A percentile compares a stretch with the other conserved stretches of the same genome.
phyloP scores from a whole-genome alignment of 92 coral and sea anemone species.

The Porites evermanni region DNA sequence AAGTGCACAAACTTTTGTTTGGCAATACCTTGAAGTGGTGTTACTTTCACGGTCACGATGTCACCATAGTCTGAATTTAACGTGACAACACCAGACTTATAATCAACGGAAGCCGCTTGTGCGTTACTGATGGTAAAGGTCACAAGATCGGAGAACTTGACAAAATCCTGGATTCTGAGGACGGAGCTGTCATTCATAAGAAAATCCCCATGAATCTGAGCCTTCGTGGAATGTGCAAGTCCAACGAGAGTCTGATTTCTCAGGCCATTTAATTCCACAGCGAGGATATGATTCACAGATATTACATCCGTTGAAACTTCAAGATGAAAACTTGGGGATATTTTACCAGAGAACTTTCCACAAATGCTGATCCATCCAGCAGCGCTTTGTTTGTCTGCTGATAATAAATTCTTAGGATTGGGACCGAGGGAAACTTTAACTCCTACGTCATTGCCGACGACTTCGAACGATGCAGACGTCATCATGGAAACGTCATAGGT shows the following conservation, averaged over 20 bases:
- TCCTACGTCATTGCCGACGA: slow-evolving; percentile 54
- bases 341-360: slow-evolving; percentile 54
- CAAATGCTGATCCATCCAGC: slow-evolving; percentile 53
- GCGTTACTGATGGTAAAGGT: slow-evolving; percentile 27
- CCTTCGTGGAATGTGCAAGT: slow-evolving; percentile 36
- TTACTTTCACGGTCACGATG: slow-evolving; percentile 54
- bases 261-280: slow-evolving; percentile 53
- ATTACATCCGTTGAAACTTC: slow-evolving; percentile 47
- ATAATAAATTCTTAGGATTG: slow-evolving; percentile 39
- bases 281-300: slow-evolving; percentile 35
- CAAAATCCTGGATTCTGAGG: slow-evolving; percentile 55
- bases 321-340: slow-evolving; percentile 43
- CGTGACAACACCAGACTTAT: slow-evolving; percentile 54
- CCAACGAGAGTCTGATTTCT: slow-evolving; percentile 65
- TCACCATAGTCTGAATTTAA: slow-evolving; percentile 53
- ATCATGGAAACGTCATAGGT: slow-evolving; percentile 56
- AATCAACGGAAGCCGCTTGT: slow-evolving; percentile 42
- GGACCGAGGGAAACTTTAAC: slow-evolving; percentile 56
- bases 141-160: slow-evolving; percentile 51
- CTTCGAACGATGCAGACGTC: slow-evolving; percentile 56
- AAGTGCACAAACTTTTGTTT: slow-evolving; percentile 37
- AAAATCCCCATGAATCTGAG: slow-evolving; percentile 59
- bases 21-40: slow-evolving; percentile 20
- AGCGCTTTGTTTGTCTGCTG: slow-evolving; percentile 43
- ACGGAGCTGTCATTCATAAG: slow-evolving; percentile 66